Conservation (phyloP, 2,113 vertebrate genomes). For the Piprites chloris region DNA sequence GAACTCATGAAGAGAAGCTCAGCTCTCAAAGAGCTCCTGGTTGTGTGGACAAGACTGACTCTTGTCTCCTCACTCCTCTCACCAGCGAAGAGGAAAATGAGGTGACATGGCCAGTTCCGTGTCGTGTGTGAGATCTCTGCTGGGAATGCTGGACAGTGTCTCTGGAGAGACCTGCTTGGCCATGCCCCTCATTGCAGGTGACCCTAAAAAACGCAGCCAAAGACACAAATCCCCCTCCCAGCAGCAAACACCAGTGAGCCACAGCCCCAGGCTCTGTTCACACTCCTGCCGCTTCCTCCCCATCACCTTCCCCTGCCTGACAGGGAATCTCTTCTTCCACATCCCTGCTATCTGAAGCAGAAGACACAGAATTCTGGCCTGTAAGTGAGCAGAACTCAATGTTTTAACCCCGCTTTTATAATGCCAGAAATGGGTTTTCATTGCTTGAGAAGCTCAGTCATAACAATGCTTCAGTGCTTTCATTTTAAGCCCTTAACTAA, state of each 20-base stretch:
- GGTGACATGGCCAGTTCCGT: not conserved
- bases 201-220: not conserved
- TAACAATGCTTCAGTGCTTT: not conserved
- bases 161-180: not conserved
- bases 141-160: not conserved
- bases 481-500: not conserved
- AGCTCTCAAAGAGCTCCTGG: not conserved
- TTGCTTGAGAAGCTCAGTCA: not conserved
- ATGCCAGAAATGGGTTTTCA: not conserved
- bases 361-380: not conserved
- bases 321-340: not conserved
- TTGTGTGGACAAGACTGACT: not conserved
- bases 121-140: not conserved
- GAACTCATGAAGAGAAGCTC: not conserved
- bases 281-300: not conserved
- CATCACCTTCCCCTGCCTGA: not conserved
- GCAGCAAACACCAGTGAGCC: not conserved
- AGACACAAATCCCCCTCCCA: not conserved
- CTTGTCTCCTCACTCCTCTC: no score
- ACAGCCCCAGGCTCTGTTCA: not conserved
- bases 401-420: not conserved
- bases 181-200: not conserved
- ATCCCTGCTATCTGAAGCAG: fast-evolving
- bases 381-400: not conserved
- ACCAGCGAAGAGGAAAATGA: not conserved